phyloP scores from a whole-genome alignment of 2,888 invertebrate species.

The Cataglyphis cursor region DNA sequence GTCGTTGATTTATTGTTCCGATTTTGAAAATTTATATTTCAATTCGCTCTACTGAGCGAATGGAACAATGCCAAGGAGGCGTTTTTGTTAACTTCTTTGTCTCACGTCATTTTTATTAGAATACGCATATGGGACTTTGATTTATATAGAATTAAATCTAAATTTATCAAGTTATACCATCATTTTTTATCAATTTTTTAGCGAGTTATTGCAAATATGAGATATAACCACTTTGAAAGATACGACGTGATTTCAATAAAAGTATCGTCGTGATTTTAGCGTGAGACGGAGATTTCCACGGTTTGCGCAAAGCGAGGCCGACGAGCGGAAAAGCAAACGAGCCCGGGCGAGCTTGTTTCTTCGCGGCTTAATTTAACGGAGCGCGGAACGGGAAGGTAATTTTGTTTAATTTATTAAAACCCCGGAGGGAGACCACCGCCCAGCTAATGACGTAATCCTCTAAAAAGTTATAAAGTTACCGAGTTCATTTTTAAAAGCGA shows the following conservation, averaged over 20 bases:
- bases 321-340: constrained; percentile 64
- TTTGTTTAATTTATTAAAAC: constrained; percentile 85
- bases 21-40: constrained; percentile 48
- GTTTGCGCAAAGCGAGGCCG: constrained; percentile 16
- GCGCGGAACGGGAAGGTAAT: constrained; percentile 78
- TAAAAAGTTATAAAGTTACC: constrained; percentile 84
- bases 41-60: constrained; percentile 24
- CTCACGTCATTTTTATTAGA: constrained; percentile 4
- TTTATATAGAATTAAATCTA: background rate
- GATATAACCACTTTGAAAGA: background rate
- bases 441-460: constrained; percentile 82
- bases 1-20: constrained; percentile 42
- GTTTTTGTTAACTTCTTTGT: constrained; percentile 29
- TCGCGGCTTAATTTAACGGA: constrained; percentile 79
- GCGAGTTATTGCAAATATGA: background rate
- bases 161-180: background rate
- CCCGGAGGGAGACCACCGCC: constrained; percentile 62
- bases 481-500: constrained; percentile 84
- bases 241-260: constrained; percentile 39
- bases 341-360: constrained; percentile 66
- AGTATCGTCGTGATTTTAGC: constrained; percentile 63
- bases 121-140: background rate
- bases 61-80: constrained; percentile 37
- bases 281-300: constrained; percentile 28
- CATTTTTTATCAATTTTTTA: background rate